A percentile compares a stretch with the other conserved stretches of the same genome.
These are phyloP conservation scores for Tor tambroides DNA, from an alignment of 2,113 vertebrate genomes.

Conservation along the genomic window DNA sequence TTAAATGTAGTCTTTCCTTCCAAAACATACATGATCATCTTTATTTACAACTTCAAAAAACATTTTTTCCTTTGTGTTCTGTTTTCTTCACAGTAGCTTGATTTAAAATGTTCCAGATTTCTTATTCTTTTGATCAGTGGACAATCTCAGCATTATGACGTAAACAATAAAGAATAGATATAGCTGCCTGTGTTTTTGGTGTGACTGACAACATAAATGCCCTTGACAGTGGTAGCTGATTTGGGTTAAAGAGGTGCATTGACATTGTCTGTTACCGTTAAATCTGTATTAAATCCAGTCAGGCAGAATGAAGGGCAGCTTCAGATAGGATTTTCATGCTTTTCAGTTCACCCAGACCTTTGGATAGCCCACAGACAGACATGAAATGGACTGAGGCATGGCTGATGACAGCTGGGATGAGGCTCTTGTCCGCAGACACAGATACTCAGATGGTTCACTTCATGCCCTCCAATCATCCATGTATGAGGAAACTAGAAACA, in stretches of 20 bases:
- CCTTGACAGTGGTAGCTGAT: conserved; percentile 30
- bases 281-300: conserved; percentile 13
- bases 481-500: conserved; percentile 57
- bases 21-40: no score
- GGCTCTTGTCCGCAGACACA: conserved; percentile 60
- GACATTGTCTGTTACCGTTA: conserved; percentile 43
- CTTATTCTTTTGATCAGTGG: background rate
- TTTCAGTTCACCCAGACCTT: conserved; percentile 22
- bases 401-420: conserved; percentile 63
- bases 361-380: conserved; percentile 54
- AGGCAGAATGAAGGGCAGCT: conserved; percentile 38
- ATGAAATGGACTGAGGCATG: conserved; percentile 63
- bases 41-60: no score
- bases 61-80: background rate
- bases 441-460: conserved; percentile 53
- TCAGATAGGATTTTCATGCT: conserved; percentile 51
- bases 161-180: background rate
- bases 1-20: no score
- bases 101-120: background rate
- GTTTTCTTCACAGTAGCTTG: background rate
- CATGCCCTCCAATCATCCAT: conserved; percentile 58
- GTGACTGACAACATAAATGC: conserved; percentile 21
- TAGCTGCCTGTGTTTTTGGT: conserved; percentile 18
- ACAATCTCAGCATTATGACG: conserved; percentile 11
- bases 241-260: conserved; percentile 35